Percentiles rank a stretch among this genome's conserved stretches.
These are phyloP conservation scores for Caenorhabditis virilis DNA, from an alignment of 2,888 invertebrate species.

Conservation along the genomic window DNA sequence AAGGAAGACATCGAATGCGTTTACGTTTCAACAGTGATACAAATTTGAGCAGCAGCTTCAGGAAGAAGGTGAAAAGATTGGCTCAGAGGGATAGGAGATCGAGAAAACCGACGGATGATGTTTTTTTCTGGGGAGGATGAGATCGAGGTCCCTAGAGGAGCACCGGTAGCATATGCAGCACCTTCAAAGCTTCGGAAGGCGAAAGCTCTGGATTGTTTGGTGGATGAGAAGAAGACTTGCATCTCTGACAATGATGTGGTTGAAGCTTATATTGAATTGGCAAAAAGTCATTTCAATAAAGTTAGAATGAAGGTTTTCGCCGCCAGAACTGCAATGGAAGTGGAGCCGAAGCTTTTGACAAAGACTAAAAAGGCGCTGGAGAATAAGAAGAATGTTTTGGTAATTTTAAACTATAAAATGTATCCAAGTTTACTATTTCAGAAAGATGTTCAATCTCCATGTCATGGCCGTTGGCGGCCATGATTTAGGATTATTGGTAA, in stretches of 20 bases:
- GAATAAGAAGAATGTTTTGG: constrained; percentile 17
- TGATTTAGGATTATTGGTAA: too few relatives aligned
- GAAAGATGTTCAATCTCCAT: too few relatives aligned
- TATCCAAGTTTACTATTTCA: too few relatives aligned
- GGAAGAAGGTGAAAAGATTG: constrained; percentile 41
- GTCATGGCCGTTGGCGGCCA: too few relatives aligned
- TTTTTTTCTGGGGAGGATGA: constrained; percentile 24
- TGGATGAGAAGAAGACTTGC: neutral
- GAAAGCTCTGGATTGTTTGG: constrained; percentile 27
- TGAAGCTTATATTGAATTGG: constrained; percentile 14
- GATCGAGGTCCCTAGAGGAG: constrained; percentile 37
- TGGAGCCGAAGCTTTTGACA: constrained; percentile 43
- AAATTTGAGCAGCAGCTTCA: constrained; percentile 31
- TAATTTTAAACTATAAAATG: too few relatives aligned
- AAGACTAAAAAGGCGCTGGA: constrained; percentile 31
- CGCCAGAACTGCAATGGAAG: constrained; percentile 48
- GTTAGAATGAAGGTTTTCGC: constrained; percentile 55
- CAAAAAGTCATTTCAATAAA: constrained; percentile 29
- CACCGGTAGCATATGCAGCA: constrained; percentile 14
- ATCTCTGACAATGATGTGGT: neutral
- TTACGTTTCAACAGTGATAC: constrained; percentile 36
- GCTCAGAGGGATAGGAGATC: constrained; percentile 33
- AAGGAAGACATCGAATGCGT: constrained; percentile 25
- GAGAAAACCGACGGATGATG: constrained; percentile 5
- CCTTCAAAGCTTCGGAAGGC: constrained; percentile 24